Evolutionary conservation across 2,888 invertebrate species (phyloP), one percentile per base, ranked within the genome.

Genomic region (Arrhopalites spinosus): DNA sequence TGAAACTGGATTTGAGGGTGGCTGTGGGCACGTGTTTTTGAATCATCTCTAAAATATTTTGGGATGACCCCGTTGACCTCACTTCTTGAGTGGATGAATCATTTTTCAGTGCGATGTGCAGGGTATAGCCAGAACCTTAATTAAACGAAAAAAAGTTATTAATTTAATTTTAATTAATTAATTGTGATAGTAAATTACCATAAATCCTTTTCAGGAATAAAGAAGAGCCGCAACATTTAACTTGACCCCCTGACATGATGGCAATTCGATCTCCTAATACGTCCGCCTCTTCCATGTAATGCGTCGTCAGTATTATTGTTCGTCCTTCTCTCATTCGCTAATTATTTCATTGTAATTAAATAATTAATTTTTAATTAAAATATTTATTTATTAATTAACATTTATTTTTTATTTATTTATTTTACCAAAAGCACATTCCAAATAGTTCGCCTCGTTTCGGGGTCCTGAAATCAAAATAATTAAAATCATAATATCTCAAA

Each of bases 221-320:
- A 0, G 95, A 89, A 1, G 94, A 92, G 43, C 95, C 96, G 84
- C 90, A 91, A 84, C 93, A 92, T 80, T 90, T 89, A 66, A 96
- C 86, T 45, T 85, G 85, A 27, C 95, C 95, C 76, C 88, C 87
- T 81, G 92, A 90, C 86, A 97, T 90, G 78, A 96, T 95, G 0
- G 93, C 94, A 81, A 96, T 93, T 83, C 93, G 90, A 86, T 97
- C 95, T 8, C 94, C 96, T 1, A 97, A 88, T 15, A 81, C 80
- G 17, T 72, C 72, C 1, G 96, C 96, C 86, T 97, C 96, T 86
- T 96, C 96, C 95, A 97, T 96, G 86, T 93, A 94, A 86, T 97
- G 96, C 0, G 96, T 97, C 17, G 94, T 93, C 70, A 97, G 89
- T 17, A 97, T 86, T 80, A 96, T 92, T 0, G 95, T 94, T 82